Base-by-base conservation (phyloP, 2,888 invertebrate genomes). In the Stegana nigrithorax region DNA sequence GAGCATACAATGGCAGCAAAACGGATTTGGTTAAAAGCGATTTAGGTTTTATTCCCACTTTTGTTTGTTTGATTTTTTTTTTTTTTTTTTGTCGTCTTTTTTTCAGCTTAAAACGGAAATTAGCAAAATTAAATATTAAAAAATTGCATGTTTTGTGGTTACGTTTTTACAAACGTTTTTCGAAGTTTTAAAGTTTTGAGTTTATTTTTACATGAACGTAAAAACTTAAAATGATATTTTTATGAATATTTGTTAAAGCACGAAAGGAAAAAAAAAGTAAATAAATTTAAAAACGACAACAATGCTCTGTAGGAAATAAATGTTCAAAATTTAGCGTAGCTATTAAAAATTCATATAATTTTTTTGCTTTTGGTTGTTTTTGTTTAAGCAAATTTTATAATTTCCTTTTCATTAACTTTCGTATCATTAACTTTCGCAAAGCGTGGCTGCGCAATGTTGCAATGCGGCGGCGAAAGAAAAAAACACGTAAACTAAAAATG, bases 251-350 rank as follows among this genome's bases (percentile, higher is more conserved):
- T n/a, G n/a, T n/a, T n/a, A n/a, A n/a, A n/a, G n/a, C n/a, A n/a
- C n/a, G n/a, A n/a, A n/a, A n/a, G n/a, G n/a, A n/a, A n/a, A n/a
- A n/a, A n/a, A n/a, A n/a, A n/a, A n/a, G n/a, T n/a, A n/a, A n/a
- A n/a, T n/a, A n/a, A n/a, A n/a, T n/a, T n/a, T n/a, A n/a, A n/a
- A n/a, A n/a, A n/a, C n/a, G n/a, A n/a, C n/a, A n/a, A n/a, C n/a
- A n/a, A n/a, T n/a, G n/a, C n/a, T n/a, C n/a, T n/a, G n/a, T 27
- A 27, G 53, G 53, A 55, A 36, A 80, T 75, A 78, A 79, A 80
- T 71, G 77, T 75, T 67, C 74, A 67, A 74, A 80, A 77, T 80
- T 79, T 55, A 55, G 53, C 21, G 53, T 19, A n/a, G 14, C 39
- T 39, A 39, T 39, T 39, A 39, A 39, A 39, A 39, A 39, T 39